phyloP scores from a whole-genome alignment of 2,113 vertebrate species.

The chimpanzee (Pan troglodytes) region DNA sequence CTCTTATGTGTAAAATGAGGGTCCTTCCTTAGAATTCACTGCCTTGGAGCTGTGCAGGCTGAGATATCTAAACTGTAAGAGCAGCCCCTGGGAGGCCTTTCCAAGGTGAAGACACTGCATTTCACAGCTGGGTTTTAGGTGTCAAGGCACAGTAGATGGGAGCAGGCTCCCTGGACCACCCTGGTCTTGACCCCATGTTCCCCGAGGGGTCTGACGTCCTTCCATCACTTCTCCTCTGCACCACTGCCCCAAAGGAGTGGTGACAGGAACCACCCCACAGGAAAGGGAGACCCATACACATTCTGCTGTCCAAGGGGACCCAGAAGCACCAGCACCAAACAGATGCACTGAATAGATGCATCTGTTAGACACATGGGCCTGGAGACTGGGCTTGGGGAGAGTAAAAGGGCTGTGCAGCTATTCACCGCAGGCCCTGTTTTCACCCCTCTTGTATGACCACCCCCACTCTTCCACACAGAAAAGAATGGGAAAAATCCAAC shows the following conservation, averaged over 20 bases:
- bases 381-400: not conserved
- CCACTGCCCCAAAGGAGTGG: not conserved
- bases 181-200: not conserved
- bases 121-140: not conserved
- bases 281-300: not conserved
- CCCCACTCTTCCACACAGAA: not conserved
- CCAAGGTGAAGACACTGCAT: not conserved
- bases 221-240: too few species aligned
- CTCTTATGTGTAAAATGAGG: too few species aligned
- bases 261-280: not conserved
- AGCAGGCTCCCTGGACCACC: not conserved
- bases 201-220: not conserved
- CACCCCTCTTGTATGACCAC: rapidly evolving
- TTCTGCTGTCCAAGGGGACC: not conserved
- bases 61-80: not conserved
- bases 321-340: not conserved
- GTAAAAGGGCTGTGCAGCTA: not conserved
- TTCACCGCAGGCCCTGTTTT: rapidly evolving
- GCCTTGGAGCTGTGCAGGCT: not conserved
- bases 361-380: not conserved
- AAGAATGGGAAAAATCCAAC: not conserved
- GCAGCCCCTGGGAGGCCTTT: too few species aligned
- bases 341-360: rapidly evolving
- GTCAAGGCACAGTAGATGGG: not conserved
- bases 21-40: not conserved